Evolutionary conservation across 2,113 vertebrate species (phyloP), one percentile per base, ranked within the genome.

Genomic region (Gopherus flavomarginatus): DNA sequence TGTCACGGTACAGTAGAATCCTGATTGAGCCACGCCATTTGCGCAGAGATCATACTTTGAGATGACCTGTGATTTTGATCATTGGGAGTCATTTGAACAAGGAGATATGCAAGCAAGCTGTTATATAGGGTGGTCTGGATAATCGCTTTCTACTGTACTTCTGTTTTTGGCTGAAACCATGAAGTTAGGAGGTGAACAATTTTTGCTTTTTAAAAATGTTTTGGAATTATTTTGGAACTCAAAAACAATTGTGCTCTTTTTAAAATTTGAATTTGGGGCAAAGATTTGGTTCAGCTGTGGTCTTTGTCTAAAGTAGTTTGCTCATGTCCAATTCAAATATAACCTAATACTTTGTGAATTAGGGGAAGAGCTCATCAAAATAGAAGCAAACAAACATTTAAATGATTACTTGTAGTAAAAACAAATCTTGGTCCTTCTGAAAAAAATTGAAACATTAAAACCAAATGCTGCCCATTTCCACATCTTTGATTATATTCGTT

Each of bases 231-330:
- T 93, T 86, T 91, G 35, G 50, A 72, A 86, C 42, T 91, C 2
- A 85, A 11, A 86, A 93, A 4, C 93, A 78, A 47, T 91, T 77
- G 14, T 85, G 5, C 1, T 81, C 29, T 19, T 81, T 81, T 62
- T 10, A 92, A 90, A 80, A 80, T 88, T 88, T 88, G 79, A 21
- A 1, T 83, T 13, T 90, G 56, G 80, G 56, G 79, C 53, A 91
- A 90, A 84, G 19, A 44, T 72, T 84, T 80, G 11, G 38, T 89
- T 92, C 87, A 11, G 59, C 44, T 62, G 6, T 47, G 16, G 59
- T 92, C 8, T 92, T 93, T 81, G 47, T 82, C 27, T 21, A 83
- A 93, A 94, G 27, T 13, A 22, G 3, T 75, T 89, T 92, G 95
- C 77, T 79, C 2, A 86, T 87, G 5, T 72, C 19, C 22, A 5